A percentile compares a stretch with the other conserved stretches of the same genome.
phyloP scores from a whole-genome alignment of 2,113 vertebrate genomes.

The Thermophis baileyi region DNA sequence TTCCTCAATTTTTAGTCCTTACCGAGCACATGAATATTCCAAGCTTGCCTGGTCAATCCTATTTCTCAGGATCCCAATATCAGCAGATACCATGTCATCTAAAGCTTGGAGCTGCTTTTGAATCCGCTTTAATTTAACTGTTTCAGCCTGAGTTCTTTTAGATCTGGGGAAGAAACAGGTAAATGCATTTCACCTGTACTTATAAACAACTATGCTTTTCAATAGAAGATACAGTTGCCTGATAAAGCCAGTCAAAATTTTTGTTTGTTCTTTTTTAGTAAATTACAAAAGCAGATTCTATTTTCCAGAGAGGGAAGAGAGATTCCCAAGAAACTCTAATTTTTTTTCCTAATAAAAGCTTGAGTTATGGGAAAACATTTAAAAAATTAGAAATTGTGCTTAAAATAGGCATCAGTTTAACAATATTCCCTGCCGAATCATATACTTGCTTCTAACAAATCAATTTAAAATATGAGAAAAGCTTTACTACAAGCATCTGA shows the following conservation, averaged over 20 bases:
- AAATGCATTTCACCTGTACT: not conserved
- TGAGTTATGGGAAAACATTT: not conserved
- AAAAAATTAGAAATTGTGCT: not conserved
- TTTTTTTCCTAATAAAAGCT: not conserved
- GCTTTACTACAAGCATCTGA: not conserved
- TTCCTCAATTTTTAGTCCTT: slow-evolving; percentile 9
- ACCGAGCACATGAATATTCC: slow-evolving; percentile 87
- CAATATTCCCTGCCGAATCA: not conserved
- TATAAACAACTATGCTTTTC: slow-evolving; percentile 12
- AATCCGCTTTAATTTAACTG: slow-evolving; percentile 87
- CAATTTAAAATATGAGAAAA: not conserved
- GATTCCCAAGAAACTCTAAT: not conserved
- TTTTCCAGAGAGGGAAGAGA: not conserved
- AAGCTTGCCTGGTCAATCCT: slow-evolving; percentile 89
- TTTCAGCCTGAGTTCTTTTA: slow-evolving; percentile 90
- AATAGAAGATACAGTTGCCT: slow-evolving; percentile 10
- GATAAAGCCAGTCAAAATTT: slow-evolving; percentile 24
- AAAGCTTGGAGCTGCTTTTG: slow-evolving; percentile 91
- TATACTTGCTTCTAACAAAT: not conserved
- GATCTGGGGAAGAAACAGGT: slow-evolving; percentile 73
- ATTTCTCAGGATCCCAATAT: slow-evolving; percentile 87
- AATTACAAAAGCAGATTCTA: not conserved
- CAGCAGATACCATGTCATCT: slow-evolving; percentile 91
- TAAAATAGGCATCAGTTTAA: not conserved
- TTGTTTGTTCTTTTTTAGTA: slow-evolving; percentile 48